These are phyloP conservation scores for Tympanoctomys barrerae DNA, from an alignment of 2,797 vertebrate genomes.

Conservation along the genomic window DNA sequence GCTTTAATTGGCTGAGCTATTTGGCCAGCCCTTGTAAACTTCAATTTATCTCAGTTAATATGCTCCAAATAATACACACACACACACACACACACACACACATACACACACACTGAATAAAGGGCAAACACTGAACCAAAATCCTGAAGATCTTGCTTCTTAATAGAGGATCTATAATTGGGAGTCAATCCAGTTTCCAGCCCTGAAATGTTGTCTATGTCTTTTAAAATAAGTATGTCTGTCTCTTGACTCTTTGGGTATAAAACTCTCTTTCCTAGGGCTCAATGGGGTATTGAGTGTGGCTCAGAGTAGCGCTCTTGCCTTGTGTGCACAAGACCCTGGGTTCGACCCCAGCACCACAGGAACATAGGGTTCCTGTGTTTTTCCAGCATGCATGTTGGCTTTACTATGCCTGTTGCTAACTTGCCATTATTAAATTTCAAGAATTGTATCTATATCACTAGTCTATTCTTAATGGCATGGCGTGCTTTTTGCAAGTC, in stretches of 20 bases:
- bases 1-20: too few relatives aligned
- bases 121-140: background rate
- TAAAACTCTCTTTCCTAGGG: background rate
- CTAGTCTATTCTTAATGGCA: background rate
- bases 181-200: background rate
- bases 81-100: background rate
- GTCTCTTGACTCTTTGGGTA: background rate
- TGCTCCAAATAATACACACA: slow-evolving; percentile 3
- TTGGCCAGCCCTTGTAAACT: too few relatives aligned
- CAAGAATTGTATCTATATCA: background rate
- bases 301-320: too few relatives aligned
- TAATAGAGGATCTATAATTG: background rate
- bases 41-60: background rate
- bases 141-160: background rate
- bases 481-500: background rate
- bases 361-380: background rate
- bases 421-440: background rate
- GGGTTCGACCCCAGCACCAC: too few relatives aligned
- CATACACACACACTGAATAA: background rate
- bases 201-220: background rate
- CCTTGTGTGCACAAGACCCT: too few relatives aligned
- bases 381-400: background rate
- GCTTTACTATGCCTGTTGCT: background rate
- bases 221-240: slow-evolving; percentile 18
- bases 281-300: too few relatives aligned